Base-by-base conservation (phyloP, 92 coral and sea anemone species). In the Palythoa grandiflora region DNA sequence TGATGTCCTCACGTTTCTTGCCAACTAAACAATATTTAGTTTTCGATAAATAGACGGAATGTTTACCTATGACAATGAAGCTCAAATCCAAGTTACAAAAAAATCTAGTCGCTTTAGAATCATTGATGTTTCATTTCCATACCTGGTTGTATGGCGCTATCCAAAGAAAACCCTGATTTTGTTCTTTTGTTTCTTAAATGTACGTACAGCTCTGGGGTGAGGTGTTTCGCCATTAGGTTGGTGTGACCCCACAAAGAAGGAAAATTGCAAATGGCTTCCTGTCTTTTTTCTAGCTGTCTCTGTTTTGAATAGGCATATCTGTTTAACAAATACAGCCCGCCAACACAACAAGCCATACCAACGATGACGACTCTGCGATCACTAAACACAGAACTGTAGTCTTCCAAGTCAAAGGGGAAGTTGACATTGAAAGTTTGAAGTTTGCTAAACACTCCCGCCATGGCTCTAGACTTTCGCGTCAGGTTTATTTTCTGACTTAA, bases 211-310 rank as follows among this genome's bases (percentile, higher is more conserved):
- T 91, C 94, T 0, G 94, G 94, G 1, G 94, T 91, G 50, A 91
- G 80, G 44, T 91, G 89, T 47, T 88, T 91, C 10, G 94, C 81
- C 94, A 91, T 91, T 2, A 91, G 74, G 79, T 91, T 91, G 6
- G 87, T 88, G 59, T 88, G 94, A 52, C 90, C 90, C 94, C 94
- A 91, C 14, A 91, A 70, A 17, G 94, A 75, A 21, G 94, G 94
- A 38, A 76, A 91, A 51, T 91, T 91, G 5, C 89, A 76, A 51
- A 75, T 71, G 11, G 94, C 94, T 7, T 91, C 85, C 16, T 85
- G 83, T 88, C 91, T 88, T 12, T 12, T n/a, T 14, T 38, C 71
- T 19, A 91, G 81, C 9, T 71, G 73, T 38, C 73, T 60, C 16
- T 84, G 83, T 38, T 78, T 73, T 28, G 20, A 38, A 63, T 70